These are phyloP conservation scores for Merops nubicus DNA, from an alignment of 2,113 vertebrate species.

Conservation along the genomic window DNA sequence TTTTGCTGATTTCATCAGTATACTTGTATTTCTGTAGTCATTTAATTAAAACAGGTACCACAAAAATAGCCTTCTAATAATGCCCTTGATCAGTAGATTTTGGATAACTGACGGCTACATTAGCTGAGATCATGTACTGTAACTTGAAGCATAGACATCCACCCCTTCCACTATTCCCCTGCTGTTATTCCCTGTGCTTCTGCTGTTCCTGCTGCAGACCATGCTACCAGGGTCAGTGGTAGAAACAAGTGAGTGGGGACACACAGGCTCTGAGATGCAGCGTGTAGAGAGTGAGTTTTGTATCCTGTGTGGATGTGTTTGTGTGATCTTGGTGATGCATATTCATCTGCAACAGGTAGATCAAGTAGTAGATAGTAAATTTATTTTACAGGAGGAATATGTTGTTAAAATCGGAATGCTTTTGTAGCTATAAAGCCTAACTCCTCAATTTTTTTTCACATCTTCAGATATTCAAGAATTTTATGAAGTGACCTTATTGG, in stretches of 20 bases:
- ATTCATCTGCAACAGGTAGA: background rate
- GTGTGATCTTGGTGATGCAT: background rate
- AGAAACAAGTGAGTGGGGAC: background rate
- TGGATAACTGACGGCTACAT: background rate
- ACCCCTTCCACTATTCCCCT: background rate
- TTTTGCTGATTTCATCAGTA: background rate
- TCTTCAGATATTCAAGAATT: slow-evolving; percentile 97
- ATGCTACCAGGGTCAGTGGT: fast-evolving
- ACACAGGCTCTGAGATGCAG: fast-evolving
- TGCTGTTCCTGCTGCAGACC: background rate
- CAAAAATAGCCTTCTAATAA: background rate
- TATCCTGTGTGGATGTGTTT: background rate
- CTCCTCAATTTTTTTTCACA: background rate
- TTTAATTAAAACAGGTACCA: background rate
- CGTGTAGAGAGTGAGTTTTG: background rate
- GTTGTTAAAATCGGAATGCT: background rate
- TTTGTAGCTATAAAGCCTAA: background rate
- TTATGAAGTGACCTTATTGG: slow-evolving; percentile 98
- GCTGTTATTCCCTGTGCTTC: background rate
- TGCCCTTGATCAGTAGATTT: background rate
- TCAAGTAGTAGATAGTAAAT: background rate
- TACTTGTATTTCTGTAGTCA: background rate
- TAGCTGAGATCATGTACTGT: background rate
- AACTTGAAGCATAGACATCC: background rate
- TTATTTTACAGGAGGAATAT: background rate